Conservation (phyloP, 2,888 invertebrate species). For the Hipparchia sbordonii region DNA sequence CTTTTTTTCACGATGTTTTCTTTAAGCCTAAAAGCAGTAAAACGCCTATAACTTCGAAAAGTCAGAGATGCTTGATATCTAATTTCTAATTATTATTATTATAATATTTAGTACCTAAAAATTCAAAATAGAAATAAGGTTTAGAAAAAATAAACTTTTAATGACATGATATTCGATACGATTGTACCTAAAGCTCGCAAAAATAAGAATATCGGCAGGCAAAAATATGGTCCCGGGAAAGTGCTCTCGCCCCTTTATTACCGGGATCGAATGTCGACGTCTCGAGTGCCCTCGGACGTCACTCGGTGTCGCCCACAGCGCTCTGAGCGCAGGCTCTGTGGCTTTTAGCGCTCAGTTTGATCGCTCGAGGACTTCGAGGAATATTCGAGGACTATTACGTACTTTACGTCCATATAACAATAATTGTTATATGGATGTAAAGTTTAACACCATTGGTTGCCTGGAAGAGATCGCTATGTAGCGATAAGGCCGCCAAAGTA, state of each 20-base stretch:
- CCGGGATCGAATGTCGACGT: conserved; percentile 11
- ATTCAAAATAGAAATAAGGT: too few species aligned
- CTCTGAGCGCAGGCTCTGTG: neutral
- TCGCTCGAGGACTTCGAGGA: neutral
- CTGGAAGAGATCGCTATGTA: too few species aligned
- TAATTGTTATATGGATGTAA: too few species aligned
- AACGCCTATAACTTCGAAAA: too few species aligned
- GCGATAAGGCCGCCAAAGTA: too few species aligned
- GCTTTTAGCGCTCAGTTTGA: conserved; percentile 12
- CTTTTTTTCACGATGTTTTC: too few species aligned
- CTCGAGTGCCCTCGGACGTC: conserved; percentile 9
- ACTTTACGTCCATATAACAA: neutral
- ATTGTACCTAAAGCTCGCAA: neutral
- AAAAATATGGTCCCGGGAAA: conserved; percentile 5
- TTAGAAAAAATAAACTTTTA: too few species aligned
- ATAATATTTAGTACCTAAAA: too few species aligned
- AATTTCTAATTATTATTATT: too few species aligned
- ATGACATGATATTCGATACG: neutral
- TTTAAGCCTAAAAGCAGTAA: too few species aligned
- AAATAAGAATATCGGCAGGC: neutral
- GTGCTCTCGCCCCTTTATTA: conserved; percentile 14
- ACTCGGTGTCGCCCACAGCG: conserved; percentile 16
- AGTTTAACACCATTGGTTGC: too few species aligned
- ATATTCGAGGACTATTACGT: neutral
- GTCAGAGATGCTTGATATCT: too few species aligned